Percentiles rank a stretch among this genome's conserved stretches.
Conservation (phyloP, 64 coral and sea anemone species). For the Catalaphyllia jardinei region DNA sequence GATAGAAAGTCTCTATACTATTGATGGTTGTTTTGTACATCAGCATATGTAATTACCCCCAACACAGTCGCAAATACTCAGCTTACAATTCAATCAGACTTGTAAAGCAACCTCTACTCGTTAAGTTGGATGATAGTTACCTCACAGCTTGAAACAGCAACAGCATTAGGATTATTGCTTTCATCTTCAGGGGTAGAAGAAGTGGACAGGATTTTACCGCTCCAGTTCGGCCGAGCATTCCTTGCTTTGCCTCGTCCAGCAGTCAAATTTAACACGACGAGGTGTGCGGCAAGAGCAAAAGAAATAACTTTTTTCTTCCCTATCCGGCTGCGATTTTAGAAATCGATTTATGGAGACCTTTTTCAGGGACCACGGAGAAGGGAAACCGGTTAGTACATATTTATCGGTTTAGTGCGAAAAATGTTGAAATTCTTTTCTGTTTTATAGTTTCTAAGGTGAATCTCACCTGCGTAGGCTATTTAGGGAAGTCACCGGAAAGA, state of each 20-base stretch:
- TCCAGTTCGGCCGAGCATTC: neutral
- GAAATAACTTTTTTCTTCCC: constrained; percentile 1
- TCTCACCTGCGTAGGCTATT: constrained; percentile 1
- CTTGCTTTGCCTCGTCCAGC: neutral
- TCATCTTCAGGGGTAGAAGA: neutral
- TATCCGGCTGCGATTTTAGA: neutral
- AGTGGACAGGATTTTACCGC: too few species aligned
- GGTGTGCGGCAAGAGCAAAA: neutral
- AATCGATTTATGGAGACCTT: neutral
- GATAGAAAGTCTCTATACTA: too few species aligned
- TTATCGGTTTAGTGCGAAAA: neutral
- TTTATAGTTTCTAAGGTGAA: neutral
- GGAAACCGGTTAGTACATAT: neutral
- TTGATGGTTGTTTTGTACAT: too few species aligned
- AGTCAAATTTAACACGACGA: neutral
- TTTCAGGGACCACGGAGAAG: neutral
- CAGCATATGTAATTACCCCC: too few species aligned
- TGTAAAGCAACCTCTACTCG: neutral
- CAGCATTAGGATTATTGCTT: neutral
- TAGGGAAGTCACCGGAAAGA: neutral
- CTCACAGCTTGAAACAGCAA: constrained; percentile 2
- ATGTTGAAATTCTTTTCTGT: constrained; percentile 1
- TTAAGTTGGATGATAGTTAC: neutral
- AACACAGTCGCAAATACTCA: too few species aligned
- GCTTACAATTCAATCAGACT: neutral